A percentile compares a stretch with the other conserved stretches of the same genome.
Evolutionary conservation across 2,888 invertebrate species (phyloP).

Genomic region (Eilema sororculum): DNA sequence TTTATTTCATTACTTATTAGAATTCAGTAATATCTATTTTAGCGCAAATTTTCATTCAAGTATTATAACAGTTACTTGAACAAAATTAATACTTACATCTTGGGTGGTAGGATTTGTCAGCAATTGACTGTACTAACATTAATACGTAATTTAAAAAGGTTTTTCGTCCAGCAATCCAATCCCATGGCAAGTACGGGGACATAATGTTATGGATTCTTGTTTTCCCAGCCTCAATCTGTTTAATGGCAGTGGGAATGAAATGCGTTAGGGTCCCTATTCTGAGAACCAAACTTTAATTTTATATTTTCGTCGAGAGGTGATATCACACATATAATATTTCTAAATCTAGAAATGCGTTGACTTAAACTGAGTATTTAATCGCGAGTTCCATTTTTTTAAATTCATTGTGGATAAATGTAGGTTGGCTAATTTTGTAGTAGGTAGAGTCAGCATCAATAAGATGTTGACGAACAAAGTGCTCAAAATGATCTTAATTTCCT

Average conservation of each 20-base stretch:
- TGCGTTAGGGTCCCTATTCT: slow-evolving; percentile 56
- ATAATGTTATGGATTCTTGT: slow-evolving; percentile 69
- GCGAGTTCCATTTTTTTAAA: too few species aligned
- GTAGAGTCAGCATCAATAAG: too few species aligned
- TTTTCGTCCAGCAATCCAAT: slow-evolving; percentile 21
- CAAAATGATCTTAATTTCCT: too few species aligned
- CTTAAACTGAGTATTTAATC: not conserved
- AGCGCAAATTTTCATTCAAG: too few species aligned
- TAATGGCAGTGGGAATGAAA: slow-evolving; percentile 78
- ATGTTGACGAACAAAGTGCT: too few species aligned
- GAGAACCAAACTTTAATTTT: not conserved
- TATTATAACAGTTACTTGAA: too few species aligned
- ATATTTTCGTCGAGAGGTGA: not conserved
- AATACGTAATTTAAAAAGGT: slow-evolving; percentile 8
- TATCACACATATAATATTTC: not conserved
- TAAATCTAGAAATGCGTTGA: not conserved
- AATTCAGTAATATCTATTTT: too few species aligned
- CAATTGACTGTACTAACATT: not conserved
- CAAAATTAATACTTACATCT: too few species aligned
- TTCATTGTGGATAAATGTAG: too few species aligned
- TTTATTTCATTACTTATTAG: too few species aligned
- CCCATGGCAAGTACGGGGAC: slow-evolving; percentile 49
- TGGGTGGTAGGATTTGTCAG: not conserved
- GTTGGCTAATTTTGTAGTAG: too few species aligned
- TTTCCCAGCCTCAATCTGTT: slow-evolving; percentile 78